phyloP scores from a whole-genome alignment of 1,140 invertebrate genomes.

The Aleiodes sp. region DNA sequence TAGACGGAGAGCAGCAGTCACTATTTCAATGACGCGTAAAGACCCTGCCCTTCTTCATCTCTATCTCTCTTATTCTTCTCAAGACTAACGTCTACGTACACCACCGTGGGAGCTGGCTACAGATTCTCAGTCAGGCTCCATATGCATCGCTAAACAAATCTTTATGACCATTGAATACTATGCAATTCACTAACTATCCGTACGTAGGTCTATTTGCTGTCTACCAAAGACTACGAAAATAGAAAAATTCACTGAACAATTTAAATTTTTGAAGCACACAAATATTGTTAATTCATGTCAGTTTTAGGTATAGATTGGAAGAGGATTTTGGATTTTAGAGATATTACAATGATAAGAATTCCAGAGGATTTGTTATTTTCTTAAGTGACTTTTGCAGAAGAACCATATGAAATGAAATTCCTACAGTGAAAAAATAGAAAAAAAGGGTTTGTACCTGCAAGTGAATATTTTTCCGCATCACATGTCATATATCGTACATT shows the following conservation, averaged over 20 bases:
- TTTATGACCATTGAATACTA: slow-evolving; percentile 56
- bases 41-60: background rate
- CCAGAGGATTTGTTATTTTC: too few species aligned
- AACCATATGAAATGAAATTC: too few species aligned
- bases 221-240: background rate
- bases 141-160: slow-evolving; percentile 61
- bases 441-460: too few species aligned
- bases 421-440: too few species aligned
- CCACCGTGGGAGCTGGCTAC: slow-evolving; percentile 55
- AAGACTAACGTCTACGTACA: background rate
- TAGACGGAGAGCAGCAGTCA: background rate
- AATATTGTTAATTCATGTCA: too few species aligned
- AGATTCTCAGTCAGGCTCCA: background rate
- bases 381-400: too few species aligned
- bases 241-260: background rate
- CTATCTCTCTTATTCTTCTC: background rate
- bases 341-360: too few species aligned
- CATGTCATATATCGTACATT: too few species aligned
- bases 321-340: too few species aligned
- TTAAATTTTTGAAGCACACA: too few species aligned
- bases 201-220: slow-evolving; percentile 23
- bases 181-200: slow-evolving; percentile 59
- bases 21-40: slow-evolving; percentile 29
- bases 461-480: too few species aligned
- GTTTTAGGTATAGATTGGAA: too few species aligned